phyloP scores from a whole-genome alignment of 2,888 invertebrate species.

The Caenorhabditis imperialis region DNA sequence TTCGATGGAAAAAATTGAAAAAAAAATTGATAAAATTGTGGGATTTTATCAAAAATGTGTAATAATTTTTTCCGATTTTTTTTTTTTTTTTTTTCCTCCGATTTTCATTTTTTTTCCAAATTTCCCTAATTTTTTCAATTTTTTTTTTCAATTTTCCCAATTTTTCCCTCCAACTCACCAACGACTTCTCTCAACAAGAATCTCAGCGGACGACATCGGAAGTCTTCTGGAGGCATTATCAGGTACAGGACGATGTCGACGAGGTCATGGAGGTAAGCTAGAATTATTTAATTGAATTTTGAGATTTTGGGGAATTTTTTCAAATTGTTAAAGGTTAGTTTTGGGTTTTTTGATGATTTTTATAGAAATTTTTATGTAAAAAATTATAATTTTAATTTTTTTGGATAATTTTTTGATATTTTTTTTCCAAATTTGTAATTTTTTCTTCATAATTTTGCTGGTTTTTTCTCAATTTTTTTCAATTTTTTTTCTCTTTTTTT shows the following conservation, averaged over 20 bases:
- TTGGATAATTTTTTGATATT: too few relatives aligned
- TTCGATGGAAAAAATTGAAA: too few relatives aligned
- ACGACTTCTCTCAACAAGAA: conserved; percentile 82
- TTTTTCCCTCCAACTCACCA: conserved; percentile 22
- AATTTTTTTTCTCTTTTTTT: too few relatives aligned
- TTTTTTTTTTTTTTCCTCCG: neutral
- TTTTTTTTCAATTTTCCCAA: neutral
- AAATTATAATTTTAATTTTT: too few relatives aligned
- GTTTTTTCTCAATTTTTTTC: too few relatives aligned
- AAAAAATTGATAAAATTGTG: too few relatives aligned
- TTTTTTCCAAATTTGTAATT: too few relatives aligned
- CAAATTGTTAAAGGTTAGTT: too few relatives aligned
- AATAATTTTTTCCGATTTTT: neutral
- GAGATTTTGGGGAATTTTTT: neutral
- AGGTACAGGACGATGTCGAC: conserved; percentile 88
- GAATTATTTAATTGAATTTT: conserved; percentile 48
- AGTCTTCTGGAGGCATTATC: conserved; percentile 88
- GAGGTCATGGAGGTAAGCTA: conserved; percentile 88
- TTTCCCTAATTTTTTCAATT: neutral
- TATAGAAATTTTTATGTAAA: neutral
- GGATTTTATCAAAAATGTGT: neutral
- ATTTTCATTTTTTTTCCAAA: neutral
- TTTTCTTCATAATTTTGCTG: too few relatives aligned
- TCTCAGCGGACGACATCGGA: conserved; percentile 87
- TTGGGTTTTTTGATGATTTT: neutral